phyloP scores from a whole-genome alignment of 2,113 vertebrate species.

The Sakesphorus luctuosus region DNA sequence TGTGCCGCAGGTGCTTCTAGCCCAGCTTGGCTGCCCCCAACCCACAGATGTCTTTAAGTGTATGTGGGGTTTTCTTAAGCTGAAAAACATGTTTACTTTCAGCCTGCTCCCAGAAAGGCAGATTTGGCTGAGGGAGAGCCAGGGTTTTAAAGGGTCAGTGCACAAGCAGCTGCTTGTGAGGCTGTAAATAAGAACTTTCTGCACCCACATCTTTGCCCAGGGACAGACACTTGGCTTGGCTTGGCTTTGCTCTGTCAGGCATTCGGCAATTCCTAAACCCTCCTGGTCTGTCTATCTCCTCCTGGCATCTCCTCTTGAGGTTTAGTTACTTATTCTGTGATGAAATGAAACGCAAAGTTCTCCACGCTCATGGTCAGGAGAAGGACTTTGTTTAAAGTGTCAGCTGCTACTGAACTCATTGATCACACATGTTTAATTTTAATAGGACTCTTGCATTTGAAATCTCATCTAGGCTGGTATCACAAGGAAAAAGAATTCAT shows the following conservation, averaged over 20 bases:
- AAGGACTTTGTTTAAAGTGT: constrained; percentile 8
- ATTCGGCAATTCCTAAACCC: not conserved
- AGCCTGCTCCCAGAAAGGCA: not conserved
- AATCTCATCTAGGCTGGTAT: not conserved
- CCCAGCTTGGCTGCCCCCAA: not conserved
- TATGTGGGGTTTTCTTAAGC: not conserved
- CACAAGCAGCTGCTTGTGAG: not conserved
- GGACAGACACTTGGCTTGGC: not conserved
- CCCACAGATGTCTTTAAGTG: fast-evolving
- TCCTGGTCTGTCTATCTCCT: not conserved
- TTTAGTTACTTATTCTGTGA: constrained; percentile 41
- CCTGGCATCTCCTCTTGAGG: not conserved
- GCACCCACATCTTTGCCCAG: not conserved
- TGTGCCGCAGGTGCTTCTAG: not conserved
- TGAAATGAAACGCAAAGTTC: constrained; percentile 26
- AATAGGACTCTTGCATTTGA: not conserved
- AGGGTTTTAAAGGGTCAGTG: not conserved
- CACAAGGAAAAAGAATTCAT: not conserved
- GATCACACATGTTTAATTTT: not conserved
- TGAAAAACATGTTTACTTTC: not conserved
- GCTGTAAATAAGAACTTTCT: not conserved
- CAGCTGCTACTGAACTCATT: not conserved
- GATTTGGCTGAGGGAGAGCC: not conserved
- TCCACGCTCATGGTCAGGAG: not conserved
- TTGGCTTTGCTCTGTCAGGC: not conserved